Conservation (phyloP, 2,113 vertebrate genomes). For the Anoura caudifer region DNA sequence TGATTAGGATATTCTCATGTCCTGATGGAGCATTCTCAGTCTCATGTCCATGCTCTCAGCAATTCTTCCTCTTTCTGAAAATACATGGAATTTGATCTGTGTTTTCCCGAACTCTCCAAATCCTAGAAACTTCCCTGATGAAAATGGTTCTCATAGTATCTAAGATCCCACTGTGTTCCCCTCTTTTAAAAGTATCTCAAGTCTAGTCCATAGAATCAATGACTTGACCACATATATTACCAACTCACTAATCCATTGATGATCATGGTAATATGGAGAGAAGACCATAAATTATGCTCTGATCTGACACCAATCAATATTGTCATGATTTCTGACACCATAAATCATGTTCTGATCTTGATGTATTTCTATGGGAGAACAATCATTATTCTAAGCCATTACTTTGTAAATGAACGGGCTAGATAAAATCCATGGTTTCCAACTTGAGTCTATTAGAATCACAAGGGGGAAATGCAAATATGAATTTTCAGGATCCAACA, state of each 20-base stretch:
- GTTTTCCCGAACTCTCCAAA: conserved; percentile 8
- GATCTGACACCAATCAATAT: not conserved
- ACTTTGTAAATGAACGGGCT: not conserved
- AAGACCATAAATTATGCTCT: not conserved
- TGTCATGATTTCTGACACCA: no score
- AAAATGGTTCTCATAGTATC: not conserved
- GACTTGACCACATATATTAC: not conserved
- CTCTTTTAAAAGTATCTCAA: not conserved
- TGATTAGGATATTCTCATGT: not conserved
- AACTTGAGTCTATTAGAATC: not conserved
- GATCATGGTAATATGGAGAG: not conserved
- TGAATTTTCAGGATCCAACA: not conserved
- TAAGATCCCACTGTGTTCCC: not conserved
- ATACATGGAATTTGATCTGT: not conserved
- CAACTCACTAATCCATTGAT: not conserved
- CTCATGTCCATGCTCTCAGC: not conserved
- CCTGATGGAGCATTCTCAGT: not conserved
- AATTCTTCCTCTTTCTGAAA: conserved; percentile 41
- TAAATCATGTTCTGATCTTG: not conserved
- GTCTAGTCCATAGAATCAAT: not conserved
- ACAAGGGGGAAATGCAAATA: not conserved
- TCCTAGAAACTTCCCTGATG: not conserved
- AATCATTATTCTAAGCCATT: not conserved
- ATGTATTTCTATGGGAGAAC: not conserved
- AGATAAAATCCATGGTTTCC: not conserved